Evolutionary conservation across 2,888 invertebrate species (phyloP).

Genomic region (Tolmerus cingulatus): DNA sequence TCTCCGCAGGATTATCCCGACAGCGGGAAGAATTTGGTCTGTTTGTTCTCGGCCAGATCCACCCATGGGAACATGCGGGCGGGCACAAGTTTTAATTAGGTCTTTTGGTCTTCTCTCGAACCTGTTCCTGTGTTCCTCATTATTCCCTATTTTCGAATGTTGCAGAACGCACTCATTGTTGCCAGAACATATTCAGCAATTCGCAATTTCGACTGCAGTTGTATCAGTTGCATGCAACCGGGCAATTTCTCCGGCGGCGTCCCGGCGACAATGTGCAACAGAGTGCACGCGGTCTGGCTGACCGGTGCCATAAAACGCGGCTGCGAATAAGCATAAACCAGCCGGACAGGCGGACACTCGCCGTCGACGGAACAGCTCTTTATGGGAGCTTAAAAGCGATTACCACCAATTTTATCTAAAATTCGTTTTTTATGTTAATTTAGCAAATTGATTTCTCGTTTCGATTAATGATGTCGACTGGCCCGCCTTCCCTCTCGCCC

Average conservation of each 20-base stretch:
- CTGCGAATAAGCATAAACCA: constrained; percentile 23
- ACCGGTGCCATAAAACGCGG: background rate
- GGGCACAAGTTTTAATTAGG: background rate
- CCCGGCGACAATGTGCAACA: background rate
- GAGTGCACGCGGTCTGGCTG: background rate
- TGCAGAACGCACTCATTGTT: background rate
- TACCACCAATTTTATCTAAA: constrained; percentile 46
- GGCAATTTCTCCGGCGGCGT: background rate
- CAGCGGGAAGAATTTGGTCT: background rate
- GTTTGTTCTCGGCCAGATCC: background rate
- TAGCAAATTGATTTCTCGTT: constrained; percentile 50
- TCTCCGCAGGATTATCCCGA: constrained; percentile 13
- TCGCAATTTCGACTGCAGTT: background rate
- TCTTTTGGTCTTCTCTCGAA: background rate
- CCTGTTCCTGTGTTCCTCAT: background rate
- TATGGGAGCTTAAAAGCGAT: constrained; percentile 41
- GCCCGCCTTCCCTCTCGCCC: background rate
- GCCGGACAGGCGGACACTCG: background rate
- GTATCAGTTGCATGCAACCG: background rate
- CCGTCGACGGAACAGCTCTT: constrained; percentile 6
- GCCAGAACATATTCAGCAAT: background rate
- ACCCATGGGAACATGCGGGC: background rate
- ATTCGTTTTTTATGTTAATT: constrained; percentile 48
- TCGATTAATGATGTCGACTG: constrained; percentile 46
- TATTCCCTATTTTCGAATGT: background rate